Conservation (phyloP, 2,113 vertebrate genomes). For the Onychostoma macrolepis region DNA sequence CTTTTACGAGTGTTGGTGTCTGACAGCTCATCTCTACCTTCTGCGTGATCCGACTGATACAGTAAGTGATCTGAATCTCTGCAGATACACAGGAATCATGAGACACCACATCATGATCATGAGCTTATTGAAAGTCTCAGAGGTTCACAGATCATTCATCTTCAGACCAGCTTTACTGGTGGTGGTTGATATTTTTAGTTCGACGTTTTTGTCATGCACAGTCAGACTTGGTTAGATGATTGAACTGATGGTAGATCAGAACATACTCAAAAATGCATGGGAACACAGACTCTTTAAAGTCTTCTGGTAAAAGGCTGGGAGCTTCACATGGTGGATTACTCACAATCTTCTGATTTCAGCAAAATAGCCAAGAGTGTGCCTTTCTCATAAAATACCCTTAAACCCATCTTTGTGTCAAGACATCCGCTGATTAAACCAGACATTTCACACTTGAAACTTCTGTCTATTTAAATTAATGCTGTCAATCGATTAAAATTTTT, state of each 20-base stretch:
- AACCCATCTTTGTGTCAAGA: background rate
- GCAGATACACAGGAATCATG: background rate
- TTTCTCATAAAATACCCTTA: background rate
- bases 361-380: background rate
- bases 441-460: background rate
- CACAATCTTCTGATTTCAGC: constrained; percentile 18
- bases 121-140: constrained; percentile 2
- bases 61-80: constrained; percentile 7
- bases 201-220: constrained; percentile 1
- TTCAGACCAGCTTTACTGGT: background rate
- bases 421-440: background rate
- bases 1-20: background rate
- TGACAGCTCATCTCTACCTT: constrained; percentile 17
- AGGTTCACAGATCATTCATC: background rate
- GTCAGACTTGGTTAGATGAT: background rate
- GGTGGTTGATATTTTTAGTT: background rate
- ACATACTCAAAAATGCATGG: background rate
- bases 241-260: background rate
- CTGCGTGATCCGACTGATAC: background rate
- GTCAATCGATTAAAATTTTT: too few relatives aligned
- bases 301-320: constrained; percentile 22
- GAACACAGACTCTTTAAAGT: background rate
- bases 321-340: background rate
- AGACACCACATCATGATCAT: background rate
- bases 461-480: background rate